Evolutionary conservation across 2,797 vertebrate genomes (phyloP), one percentile per base, ranked within the genome.

Genomic region (Eleutherodactylus coqui): DNA sequence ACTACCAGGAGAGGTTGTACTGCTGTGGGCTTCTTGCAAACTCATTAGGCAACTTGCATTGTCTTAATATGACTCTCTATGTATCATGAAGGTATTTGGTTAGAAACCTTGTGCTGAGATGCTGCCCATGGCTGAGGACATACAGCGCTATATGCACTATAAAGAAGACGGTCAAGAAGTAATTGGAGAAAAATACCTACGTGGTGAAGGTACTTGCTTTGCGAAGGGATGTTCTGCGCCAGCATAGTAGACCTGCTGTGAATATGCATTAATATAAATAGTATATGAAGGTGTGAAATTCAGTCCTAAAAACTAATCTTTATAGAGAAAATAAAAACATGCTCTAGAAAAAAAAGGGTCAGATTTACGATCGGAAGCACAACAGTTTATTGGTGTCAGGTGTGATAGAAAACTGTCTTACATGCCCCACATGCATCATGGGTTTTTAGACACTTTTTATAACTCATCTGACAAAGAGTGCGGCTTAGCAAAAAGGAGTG

Each of bases 1-100:
- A 84, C 82, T 84, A 87, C 70, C 86, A 84, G 58, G 73, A 87
- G 86, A 84, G 70, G 70, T 77, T 55, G 55, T 38, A 14, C 77
- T 84, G 86, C 86, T 87, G 77, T 80, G 82, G 82, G 86, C 76
- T 84, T 80, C 82, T 87, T 62, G 58, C 77, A 84, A 87, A 84
- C 82, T 87, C 69, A 87, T 87, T 87, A 87, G 70, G 36, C 77
- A 75, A 87, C 77, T 69, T 80, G 82, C 82, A 87, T 87, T 87
- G 86, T 87, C 77, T 84, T 87, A 87, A 87, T 84, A 83, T 0
- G 0, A 43, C 67, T 27, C 62, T 62, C 58, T 75, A 36, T 67
- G 82, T 72, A 64, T 80, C 82, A 80, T 69, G 53, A 83, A 84
- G 76, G 67, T 43, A 55, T 79, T 73, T 87, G 81, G 82, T 84